phyloP scores from a whole-genome alignment of 2,797 vertebrate species.

The Anabas testudineus region DNA sequence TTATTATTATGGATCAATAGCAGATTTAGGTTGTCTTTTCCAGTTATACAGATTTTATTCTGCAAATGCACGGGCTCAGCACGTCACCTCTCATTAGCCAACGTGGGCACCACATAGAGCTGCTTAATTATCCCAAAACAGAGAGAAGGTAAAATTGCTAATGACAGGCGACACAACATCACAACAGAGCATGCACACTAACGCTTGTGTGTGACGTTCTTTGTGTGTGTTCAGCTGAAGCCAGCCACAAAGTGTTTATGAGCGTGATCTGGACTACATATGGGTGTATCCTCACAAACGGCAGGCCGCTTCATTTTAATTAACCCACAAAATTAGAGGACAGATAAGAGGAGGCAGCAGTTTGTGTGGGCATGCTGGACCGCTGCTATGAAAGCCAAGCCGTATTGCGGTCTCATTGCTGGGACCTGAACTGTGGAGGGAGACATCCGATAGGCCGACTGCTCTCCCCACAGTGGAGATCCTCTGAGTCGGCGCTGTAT shows the following conservation, averaged over 20 bases:
- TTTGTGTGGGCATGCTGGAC: conserved; percentile 49
- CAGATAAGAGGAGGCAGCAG: conserved; percentile 47
- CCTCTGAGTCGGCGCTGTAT: conserved; percentile 43
- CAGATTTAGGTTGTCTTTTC: conserved; percentile 61
- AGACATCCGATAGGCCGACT: conserved; percentile 64
- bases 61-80: conserved; percentile 50
- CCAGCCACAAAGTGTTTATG: conserved; percentile 38
- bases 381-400: conserved; percentile 39
- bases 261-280: conserved; percentile 72
- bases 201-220: conserved; percentile 1
- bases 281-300: conserved; percentile 73
- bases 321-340: conserved; percentile 79
- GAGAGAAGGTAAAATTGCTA: conserved; percentile 59
- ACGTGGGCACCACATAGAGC: conserved; percentile 63
- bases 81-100: conserved; percentile 68
- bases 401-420: conserved; percentile 41
- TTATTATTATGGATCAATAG: conserved; percentile 39
- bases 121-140: conserved; percentile 69
- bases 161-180: conserved; percentile 59
- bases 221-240: conserved; percentile 23
- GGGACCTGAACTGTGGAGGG: conserved; percentile 50
- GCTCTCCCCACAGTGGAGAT: conserved; percentile 28
- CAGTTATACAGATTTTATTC: conserved; percentile 57
- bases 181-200: conserved; percentile 17
- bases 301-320: conserved; percentile 82